Conservation (phyloP, 1,140 invertebrate species). For the Carposina sasakii region DNA sequence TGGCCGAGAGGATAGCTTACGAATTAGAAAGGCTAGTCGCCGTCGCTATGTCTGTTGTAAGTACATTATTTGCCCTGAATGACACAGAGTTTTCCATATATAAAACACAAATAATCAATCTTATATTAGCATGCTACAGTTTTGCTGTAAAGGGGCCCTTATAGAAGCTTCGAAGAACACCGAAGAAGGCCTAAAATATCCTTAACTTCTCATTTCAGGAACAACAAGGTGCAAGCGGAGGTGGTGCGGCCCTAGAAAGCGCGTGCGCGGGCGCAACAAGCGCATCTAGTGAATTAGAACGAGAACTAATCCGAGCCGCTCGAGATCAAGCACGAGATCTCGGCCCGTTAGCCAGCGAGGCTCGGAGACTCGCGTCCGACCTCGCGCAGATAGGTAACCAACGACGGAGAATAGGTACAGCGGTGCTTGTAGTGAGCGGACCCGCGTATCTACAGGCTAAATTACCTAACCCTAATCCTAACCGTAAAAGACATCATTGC, state of each 20-base stretch:
- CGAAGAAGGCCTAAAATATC: too few species aligned
- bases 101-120: not conserved
- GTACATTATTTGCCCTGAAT: constrained; percentile 28
- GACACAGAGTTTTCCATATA: not conserved
- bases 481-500: too few species aligned
- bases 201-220: too few species aligned
- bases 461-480: too few species aligned
- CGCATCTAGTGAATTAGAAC: constrained; percentile 57
- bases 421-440: constrained; percentile 33
- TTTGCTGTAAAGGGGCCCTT: too few species aligned
- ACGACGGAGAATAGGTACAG: constrained; percentile 51
- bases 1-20: constrained; percentile 90
- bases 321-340: constrained; percentile 63
- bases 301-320: constrained; percentile 60
- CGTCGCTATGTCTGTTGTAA: constrained; percentile 88
- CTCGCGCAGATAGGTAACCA: constrained; percentile 65
- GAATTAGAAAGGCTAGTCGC: constrained; percentile 91
- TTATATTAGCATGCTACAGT: not conserved
- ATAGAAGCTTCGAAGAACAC: too few species aligned
- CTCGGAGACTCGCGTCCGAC: constrained; percentile 61
- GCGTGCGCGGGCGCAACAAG: constrained; percentile 56
- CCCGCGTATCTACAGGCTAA: too few species aligned
- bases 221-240: constrained; percentile 61
- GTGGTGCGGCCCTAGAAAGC: constrained; percentile 59
- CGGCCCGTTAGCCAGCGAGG: constrained; percentile 59